phyloP scores from a whole-genome alignment of 2,113 vertebrate species.

The Delphinapterus leucas region DNA sequence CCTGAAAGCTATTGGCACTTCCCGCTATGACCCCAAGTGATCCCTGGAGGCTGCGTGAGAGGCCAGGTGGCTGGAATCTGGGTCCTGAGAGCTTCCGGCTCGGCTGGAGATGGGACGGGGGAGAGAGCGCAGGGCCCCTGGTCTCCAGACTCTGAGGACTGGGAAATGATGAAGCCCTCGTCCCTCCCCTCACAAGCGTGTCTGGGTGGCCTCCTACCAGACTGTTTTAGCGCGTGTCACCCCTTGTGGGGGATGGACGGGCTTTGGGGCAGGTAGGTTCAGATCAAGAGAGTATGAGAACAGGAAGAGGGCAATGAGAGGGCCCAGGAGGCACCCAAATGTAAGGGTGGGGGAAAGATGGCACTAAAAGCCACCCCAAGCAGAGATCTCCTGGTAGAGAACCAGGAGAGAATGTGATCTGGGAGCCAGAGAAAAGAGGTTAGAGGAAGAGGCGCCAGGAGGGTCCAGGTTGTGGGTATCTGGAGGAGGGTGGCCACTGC shows the following conservation, averaged over 20 bases:
- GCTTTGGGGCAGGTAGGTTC: neutral
- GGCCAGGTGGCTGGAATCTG: neutral
- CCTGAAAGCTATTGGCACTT: neutral
- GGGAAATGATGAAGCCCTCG: neutral
- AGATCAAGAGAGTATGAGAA: neutral
- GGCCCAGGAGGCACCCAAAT: neutral
- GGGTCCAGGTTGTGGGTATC: neutral
- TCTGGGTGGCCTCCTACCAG: neutral
- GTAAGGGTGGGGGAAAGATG: neutral
- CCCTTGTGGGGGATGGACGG: neutral
- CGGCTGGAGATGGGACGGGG: neutral
- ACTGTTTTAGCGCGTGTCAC: neutral
- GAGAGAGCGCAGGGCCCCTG: rapidly evolving
- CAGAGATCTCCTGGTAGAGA: neutral
- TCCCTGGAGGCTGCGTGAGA: neutral
- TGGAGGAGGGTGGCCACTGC: neutral
- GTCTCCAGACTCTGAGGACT: neutral
- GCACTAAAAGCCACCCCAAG: too few species aligned
- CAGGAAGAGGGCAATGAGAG: neutral
- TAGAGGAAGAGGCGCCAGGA: neutral
- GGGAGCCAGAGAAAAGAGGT: neutral
- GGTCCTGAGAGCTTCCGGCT: neutral
- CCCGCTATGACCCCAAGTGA: neutral
- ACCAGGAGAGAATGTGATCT: neutral
- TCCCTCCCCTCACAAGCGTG: rapidly evolving